Evolutionary conservation across 2,888 invertebrate species (phyloP).

Genomic region (Hyalella azteca): DNA sequence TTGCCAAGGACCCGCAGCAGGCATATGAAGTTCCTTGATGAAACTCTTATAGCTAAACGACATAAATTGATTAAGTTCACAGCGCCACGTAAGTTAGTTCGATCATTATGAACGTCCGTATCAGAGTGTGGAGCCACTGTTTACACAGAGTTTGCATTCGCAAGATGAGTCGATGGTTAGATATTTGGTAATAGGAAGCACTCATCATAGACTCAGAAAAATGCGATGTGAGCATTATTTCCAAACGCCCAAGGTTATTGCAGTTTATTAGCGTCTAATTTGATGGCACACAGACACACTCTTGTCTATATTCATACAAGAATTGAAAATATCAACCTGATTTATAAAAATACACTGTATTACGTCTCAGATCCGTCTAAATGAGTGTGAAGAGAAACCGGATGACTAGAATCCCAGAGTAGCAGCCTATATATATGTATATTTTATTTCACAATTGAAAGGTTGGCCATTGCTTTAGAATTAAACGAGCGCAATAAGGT

Average conservation of each 20-base stretch:
- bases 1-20: no score
- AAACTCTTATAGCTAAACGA: not conserved
- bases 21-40: not conserved
- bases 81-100: conserved; percentile 26
- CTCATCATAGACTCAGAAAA: no score
- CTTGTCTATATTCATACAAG: not conserved
- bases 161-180: conserved; percentile 18
- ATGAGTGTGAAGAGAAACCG: not conserved
- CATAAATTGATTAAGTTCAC: not conserved
- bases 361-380: not conserved
- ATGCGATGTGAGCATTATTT: not conserved
- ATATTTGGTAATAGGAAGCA: no score
- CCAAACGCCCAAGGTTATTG: not conserved
- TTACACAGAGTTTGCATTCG: conserved; percentile 27
- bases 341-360: not conserved
- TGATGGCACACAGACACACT: not conserved
- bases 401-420: not conserved
- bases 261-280: not conserved
- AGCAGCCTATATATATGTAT: not conserved
- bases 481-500: not conserved
- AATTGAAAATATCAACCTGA: not conserved
- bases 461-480: conserved; percentile 15
- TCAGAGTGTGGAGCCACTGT: conserved; percentile 20
- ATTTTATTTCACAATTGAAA: not conserved
- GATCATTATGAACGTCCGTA: conserved; percentile 27